Evolutionary conservation across 1,140 invertebrate genomes (phyloP), one percentile per base, ranked within the genome.

Genomic region (Centruroides sculpturatus): DNA sequence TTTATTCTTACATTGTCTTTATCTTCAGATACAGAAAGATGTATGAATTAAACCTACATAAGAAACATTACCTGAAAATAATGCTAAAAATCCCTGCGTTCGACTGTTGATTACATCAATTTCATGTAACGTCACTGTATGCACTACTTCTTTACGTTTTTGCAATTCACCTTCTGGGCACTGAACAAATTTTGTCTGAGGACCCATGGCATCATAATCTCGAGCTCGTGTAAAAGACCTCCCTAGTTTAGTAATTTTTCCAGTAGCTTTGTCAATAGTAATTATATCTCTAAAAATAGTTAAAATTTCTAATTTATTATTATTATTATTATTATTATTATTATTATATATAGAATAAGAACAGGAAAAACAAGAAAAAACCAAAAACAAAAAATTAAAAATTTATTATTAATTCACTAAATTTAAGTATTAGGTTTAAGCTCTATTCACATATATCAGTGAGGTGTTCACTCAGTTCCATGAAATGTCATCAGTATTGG

Each of bases 81-180:
- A 75, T 0, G 96, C 96, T 3, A 99, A 76, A 70, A 98, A 99
- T 0, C 96, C 97, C 72, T 98, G 93, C 0, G 92, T 95, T 65
- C 94, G 79, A 54, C 89, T 93, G 70, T 98, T 98, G 69, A 98
- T 98, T 1, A 98, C 95, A 75, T 99, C 96, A 58, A 99, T 89
- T 74, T 99, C 96, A 72, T 99, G 96, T n/a, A 99, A 75, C 0
- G 91, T 94, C 0, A 98, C 93, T 0, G 94, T 99, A 74, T 99
- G 96, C 1, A 98, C 92, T 0, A 97, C 94, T 79, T 98, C 94
- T 73, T 98, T 97, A n/a, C 95, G 80, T 71, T 98, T 99, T 76
- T 98, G 94, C 8, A 99, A 76, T 78, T 99, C 96, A 0, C 96
- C 96, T 70, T 98, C 94, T 0, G 96, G 96, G 76, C 94, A 98